These are phyloP conservation scores for Numenius arquata DNA, from an alignment of 2,113 vertebrate species.

Conservation along the genomic window DNA sequence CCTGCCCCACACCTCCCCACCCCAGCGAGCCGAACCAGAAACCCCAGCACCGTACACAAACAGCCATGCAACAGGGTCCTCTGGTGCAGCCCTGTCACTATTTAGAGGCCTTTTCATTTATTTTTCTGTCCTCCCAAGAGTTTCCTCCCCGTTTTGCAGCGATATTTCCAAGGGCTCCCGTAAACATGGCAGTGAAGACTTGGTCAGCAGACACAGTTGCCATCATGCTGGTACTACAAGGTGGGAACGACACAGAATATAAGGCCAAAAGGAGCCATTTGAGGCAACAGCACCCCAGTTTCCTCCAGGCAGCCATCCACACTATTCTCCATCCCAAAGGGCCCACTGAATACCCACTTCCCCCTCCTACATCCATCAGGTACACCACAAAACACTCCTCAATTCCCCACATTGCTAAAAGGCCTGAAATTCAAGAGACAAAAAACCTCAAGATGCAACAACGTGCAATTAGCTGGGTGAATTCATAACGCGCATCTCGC, in stretches of 20 bases:
- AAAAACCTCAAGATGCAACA: constrained; percentile 8
- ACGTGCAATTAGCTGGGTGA: not conserved
- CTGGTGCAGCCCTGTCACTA: no score
- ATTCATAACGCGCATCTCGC: not conserved
- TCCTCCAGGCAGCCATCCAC: not conserved
- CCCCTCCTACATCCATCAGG: not conserved
- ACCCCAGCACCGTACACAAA: not conserved
- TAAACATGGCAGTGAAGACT: accelerated
- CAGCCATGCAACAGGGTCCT: not conserved
- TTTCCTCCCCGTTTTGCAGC: not conserved
- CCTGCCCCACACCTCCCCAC: not conserved
- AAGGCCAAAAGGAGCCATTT: not conserved
- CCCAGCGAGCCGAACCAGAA: accelerated
- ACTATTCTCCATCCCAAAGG: not conserved
- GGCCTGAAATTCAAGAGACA: not conserved
- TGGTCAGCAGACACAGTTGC: not conserved
- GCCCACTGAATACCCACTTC: not conserved
- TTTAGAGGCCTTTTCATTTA: not conserved
- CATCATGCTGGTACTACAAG: not conserved
- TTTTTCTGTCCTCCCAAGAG: not conserved
- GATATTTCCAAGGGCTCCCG: not conserved
- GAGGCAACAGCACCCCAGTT: not conserved
- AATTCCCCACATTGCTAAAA: not conserved
- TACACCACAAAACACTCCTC: not conserved
- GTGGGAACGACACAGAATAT: not conserved